A percentile compares a stretch with the other conserved stretches of the same genome.
These are phyloP conservation scores for Venturia canescens DNA, from an alignment of 1,140 invertebrate species.

Conservation along the genomic window DNA sequence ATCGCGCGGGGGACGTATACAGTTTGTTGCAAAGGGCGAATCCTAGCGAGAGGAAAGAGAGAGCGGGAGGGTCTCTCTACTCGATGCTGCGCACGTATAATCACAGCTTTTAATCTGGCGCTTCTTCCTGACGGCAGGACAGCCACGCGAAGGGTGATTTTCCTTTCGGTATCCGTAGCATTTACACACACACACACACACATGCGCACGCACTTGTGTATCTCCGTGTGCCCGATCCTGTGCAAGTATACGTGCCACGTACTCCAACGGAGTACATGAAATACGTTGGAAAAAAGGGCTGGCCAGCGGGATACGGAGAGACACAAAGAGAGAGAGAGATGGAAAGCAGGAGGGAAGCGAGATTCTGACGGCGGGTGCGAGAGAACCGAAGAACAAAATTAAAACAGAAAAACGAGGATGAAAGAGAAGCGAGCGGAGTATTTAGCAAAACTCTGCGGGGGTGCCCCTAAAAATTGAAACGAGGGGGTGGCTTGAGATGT, in stretches of 20 bases:
- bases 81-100: slow-evolving; percentile 53
- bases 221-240: neutral
- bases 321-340: slow-evolving; percentile 38
- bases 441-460: slow-evolving; percentile 63
- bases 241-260: neutral
- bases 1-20: slow-evolving; percentile 16
- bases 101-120: slow-evolving; percentile 59
- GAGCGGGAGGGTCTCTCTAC: slow-evolving; percentile 29
- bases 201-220: too few relatives aligned
- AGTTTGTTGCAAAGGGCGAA: slow-evolving; percentile 16
- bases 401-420: slow-evolving; percentile 22
- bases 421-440: slow-evolving; percentile 52
- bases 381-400: neutral
- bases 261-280: neutral
- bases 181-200: too few relatives aligned
- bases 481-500: slow-evolving; percentile 51
- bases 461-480: slow-evolving; percentile 52
- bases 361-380: neutral
- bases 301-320: slow-evolving; percentile 18
- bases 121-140: slow-evolving; percentile 42
- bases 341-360: neutral
- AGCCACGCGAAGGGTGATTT: slow-evolving; percentile 32
- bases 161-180: neutral
- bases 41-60: neutral
- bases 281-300: slow-evolving; percentile 6